Conservation (phyloP, 2,797 vertebrate genomes). For the Esox lucius region DNA sequence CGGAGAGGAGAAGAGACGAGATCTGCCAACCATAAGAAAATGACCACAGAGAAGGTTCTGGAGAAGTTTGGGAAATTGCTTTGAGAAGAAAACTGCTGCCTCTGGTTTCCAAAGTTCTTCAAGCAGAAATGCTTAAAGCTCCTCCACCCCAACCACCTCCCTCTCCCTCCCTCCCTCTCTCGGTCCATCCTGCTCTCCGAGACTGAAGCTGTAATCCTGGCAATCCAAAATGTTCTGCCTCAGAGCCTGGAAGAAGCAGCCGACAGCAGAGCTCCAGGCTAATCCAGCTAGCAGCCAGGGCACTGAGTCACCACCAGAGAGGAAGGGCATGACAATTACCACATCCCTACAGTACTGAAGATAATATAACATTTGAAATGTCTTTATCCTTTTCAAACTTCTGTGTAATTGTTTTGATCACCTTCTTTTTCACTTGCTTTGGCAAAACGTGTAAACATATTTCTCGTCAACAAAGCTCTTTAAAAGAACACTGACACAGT, state of each 20-base stretch:
- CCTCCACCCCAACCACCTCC: background rate
- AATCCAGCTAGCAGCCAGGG: constrained; percentile 53
- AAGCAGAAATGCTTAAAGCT: background rate
- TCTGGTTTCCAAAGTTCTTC: background rate
- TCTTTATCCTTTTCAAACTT: no score
- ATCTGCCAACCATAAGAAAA: background rate
- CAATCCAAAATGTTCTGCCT: constrained; percentile 58
- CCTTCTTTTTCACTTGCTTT: no score
- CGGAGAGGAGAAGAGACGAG: background rate
- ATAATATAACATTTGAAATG: no score
- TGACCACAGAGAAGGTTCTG: background rate
- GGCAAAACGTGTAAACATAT: no score
- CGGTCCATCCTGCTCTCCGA: constrained; percentile 39
- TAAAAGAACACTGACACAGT: no score
- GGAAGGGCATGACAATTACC: no score
- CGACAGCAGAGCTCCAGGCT: constrained; percentile 55
- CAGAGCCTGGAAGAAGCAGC: constrained; percentile 44
- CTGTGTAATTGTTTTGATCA: no score
- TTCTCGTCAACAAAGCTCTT: no score
- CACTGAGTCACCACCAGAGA: constrained; percentile 50
- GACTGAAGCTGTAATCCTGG: constrained; percentile 52
- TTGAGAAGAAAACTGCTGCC: background rate
- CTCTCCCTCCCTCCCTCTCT: background rate
- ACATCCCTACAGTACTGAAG: no score
- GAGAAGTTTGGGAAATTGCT: background rate